Conservation (phyloP, 2,113 vertebrate genomes). For the Psammodynastes pulverulentus region DNA sequence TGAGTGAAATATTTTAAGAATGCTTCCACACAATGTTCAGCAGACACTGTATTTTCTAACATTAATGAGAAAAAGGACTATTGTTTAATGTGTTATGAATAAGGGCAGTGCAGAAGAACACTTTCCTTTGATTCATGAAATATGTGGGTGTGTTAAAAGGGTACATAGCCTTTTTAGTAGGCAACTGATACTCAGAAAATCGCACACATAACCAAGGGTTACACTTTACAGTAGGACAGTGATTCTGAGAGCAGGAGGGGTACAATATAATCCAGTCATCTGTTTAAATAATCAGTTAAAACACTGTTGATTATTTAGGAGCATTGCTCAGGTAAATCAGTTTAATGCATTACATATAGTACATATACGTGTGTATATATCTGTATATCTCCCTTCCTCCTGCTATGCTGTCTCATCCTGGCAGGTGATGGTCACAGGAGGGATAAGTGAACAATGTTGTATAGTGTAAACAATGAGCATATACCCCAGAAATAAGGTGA, state of each 20-base stretch:
- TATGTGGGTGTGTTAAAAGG: background rate
- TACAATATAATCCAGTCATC: background rate
- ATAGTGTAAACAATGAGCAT: background rate
- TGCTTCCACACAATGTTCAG: conserved; percentile 73
- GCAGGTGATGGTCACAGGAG: background rate
- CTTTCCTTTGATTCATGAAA: conserved; percentile 13
- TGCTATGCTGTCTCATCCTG: background rate
- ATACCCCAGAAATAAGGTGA: no score
- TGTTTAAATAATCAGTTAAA: background rate
- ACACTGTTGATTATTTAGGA: background rate
- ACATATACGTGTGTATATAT: background rate
- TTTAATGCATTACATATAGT: background rate
- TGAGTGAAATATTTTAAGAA: conserved; percentile 75
- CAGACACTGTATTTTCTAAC: conserved; percentile 70
- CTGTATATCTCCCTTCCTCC: background rate
- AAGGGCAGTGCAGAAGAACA: background rate
- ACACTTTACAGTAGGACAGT: conserved; percentile 20
- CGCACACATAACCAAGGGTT: background rate
- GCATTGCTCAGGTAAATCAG: background rate
- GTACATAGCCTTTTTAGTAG: background rate
- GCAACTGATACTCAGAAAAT: background rate
- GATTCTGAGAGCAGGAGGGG: conserved; percentile 1
- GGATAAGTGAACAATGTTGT: background rate
- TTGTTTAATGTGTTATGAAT: conserved; percentile 27
- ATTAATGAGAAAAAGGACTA: conserved; percentile 66